A percentile compares a stretch with the other conserved stretches of the same genome.
Conservation (phyloP, 2,888 invertebrate species). For the Macrophya alboannulata region DNA sequence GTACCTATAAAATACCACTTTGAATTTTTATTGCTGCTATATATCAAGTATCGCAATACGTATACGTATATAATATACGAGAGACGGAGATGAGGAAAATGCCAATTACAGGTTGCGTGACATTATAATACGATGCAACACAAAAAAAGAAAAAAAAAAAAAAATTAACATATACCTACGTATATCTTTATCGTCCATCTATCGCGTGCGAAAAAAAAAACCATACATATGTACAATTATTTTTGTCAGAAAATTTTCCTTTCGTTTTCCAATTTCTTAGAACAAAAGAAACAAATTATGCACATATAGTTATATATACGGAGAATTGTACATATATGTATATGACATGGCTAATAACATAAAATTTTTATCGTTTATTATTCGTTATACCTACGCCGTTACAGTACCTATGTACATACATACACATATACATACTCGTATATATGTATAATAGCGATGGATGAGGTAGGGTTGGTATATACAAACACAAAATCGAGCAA, state of each 20-base stretch:
- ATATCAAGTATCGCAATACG: background rate
- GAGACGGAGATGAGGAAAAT: background rate
- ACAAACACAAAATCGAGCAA: background rate
- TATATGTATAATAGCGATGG: background rate
- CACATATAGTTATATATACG: too few species aligned
- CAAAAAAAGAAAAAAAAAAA: too few species aligned
- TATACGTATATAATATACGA: too few species aligned
- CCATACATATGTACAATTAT: background rate
- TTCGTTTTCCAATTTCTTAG: too few species aligned
- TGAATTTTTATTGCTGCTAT: conserved; percentile 37
- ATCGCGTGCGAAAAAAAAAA: background rate
- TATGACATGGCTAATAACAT: too few species aligned
- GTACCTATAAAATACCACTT: background rate
- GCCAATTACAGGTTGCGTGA: conserved; percentile 10
- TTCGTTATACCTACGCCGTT: too few species aligned
- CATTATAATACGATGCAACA: background rate
- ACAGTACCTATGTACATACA: too few species aligned
- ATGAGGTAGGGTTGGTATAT: background rate
- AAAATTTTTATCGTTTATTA: too few species aligned
- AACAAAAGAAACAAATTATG: too few species aligned
- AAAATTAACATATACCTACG: conserved; percentile 2
- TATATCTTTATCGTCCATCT: background rate
- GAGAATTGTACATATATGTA: too few species aligned
- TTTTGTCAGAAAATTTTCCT: too few species aligned
- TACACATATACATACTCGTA: background rate